A percentile compares a stretch with the other conserved stretches of the same genome.
These are phyloP conservation scores for Gopherus flavomarginatus DNA, from an alignment of 2,113 vertebrate species.

Conservation along the genomic window DNA sequence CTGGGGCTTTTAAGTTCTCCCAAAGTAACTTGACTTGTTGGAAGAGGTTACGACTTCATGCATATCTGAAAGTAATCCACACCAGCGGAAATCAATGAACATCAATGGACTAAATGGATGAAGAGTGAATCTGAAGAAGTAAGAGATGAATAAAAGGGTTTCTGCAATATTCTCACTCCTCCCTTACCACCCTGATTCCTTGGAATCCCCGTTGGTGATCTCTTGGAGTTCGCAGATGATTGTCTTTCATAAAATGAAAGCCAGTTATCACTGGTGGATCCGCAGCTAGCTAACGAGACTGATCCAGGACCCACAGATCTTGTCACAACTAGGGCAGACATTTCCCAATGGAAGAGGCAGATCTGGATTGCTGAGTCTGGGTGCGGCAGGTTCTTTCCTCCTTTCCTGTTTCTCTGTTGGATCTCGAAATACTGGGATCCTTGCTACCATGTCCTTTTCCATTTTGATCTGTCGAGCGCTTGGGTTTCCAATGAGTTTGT, in stretches of 20 bases:
- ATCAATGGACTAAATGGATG: not conserved
- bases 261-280: not conserved
- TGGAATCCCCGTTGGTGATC: not conserved
- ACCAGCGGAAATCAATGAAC: not conserved
- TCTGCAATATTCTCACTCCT: not conserved
- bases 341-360: not conserved
- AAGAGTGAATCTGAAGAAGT: not conserved
- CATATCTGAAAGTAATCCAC: slow-evolving; percentile 2
- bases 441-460: no score
- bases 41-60: not conserved
- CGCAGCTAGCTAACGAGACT: not conserved
- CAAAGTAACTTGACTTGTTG: not conserved
- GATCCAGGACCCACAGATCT: not conserved
- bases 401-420: not conserved
- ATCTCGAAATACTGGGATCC: not conserved
- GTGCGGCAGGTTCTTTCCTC: not conserved
- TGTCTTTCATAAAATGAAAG: not conserved
- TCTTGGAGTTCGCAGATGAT: not conserved
- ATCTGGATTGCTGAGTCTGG: not conserved
- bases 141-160: not conserved
- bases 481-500: no score
- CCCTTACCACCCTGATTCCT: not conserved
- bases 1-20: not conserved
- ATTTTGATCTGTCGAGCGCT: no score
- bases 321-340: not conserved